Conservation (phyloP, 2,797 vertebrate genomes). For the Kryptolebias ocellatus region DNA sequence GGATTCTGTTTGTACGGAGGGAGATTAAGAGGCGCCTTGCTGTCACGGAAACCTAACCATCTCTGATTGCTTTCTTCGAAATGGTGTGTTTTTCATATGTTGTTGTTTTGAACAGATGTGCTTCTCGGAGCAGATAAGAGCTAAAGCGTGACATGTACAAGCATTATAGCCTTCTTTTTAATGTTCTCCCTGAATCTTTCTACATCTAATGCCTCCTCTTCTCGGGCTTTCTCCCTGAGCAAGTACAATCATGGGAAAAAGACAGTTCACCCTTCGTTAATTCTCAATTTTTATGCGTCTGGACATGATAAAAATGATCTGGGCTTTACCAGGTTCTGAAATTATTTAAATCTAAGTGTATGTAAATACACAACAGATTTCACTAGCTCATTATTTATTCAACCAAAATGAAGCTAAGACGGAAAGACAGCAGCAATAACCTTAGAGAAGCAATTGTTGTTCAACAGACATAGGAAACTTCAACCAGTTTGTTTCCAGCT, state of each 20-base stretch:
- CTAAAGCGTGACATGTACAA: conserved; percentile 62
- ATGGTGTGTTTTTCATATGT: conserved; percentile 67
- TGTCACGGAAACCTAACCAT: conserved; percentile 81
- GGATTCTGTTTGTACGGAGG: conserved; percentile 72
- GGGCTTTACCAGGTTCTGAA: too few species aligned
- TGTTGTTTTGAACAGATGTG: conserved; percentile 81
- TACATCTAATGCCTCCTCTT: conserved; percentile 6
- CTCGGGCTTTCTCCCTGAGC: conserved; percentile 43
- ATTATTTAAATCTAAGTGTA: too few species aligned
- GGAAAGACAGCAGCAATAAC: too few species aligned
- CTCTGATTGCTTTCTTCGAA: conserved; percentile 82
- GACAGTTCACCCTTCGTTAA: too few species aligned
- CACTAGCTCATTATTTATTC: too few species aligned
- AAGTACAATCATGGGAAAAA: conserved; percentile 7
- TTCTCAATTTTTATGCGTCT: too few species aligned
- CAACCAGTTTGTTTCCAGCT: too few species aligned
- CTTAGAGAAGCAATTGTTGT: too few species aligned
- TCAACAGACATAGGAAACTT: too few species aligned
- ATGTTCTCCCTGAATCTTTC: conserved; percentile 45
- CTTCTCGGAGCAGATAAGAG: conserved; percentile 78
- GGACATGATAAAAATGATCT: too few species aligned
- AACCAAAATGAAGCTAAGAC: too few species aligned
- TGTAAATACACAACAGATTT: too few species aligned
- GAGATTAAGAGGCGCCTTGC: conserved; percentile 73
- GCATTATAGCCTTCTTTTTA: conserved; percentile 65